Conservation (phyloP, 2,888 invertebrate genomes). For the Cartodere bifasciata region DNA sequence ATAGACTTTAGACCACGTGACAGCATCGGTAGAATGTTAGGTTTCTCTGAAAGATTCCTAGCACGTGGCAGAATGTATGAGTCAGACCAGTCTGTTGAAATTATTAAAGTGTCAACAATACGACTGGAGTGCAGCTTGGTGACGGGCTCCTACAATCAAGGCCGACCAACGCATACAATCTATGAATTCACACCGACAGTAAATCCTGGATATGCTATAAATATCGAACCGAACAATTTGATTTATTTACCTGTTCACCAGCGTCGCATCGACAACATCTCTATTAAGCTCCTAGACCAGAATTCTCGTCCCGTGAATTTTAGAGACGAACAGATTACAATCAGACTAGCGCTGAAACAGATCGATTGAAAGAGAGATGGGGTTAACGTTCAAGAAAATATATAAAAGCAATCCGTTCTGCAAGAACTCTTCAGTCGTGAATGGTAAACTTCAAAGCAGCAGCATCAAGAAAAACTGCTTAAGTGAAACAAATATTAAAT, state of each 20-base stretch:
- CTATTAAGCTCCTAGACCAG: constrained; percentile 21
- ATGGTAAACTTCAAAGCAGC: too few species aligned
- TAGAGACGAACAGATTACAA: constrained; percentile 16
- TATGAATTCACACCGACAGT: constrained; percentile 25
- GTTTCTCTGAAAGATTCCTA: constrained; percentile 14
- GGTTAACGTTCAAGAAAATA: background rate
- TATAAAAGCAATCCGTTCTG: too few species aligned
- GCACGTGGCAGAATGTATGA: constrained; percentile 13
- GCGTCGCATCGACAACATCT: constrained; percentile 20
- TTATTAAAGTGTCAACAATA: constrained; percentile 20
- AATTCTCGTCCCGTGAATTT: constrained; percentile 17
- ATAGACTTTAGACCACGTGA: constrained; percentile 7
- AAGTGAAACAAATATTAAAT: constrained; percentile 2
- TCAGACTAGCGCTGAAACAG: constrained; percentile 16
- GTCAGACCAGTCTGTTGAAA: constrained; percentile 22
- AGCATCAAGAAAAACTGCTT: too few species aligned
- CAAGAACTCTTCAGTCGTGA: too few species aligned
- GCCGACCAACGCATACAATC: constrained; percentile 22
- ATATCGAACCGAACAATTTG: constrained; percentile 24
- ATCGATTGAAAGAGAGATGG: too few species aligned
- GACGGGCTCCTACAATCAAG: constrained; percentile 20
- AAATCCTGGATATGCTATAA: constrained; percentile 27
- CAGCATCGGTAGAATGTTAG: constrained; percentile 17
- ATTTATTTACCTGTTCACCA: constrained; percentile 24
- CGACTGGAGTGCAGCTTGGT: constrained; percentile 20